Evolutionary conservation across 1,140 invertebrate species (phyloP).

Genomic region (Platyscapa corneri): DNA sequence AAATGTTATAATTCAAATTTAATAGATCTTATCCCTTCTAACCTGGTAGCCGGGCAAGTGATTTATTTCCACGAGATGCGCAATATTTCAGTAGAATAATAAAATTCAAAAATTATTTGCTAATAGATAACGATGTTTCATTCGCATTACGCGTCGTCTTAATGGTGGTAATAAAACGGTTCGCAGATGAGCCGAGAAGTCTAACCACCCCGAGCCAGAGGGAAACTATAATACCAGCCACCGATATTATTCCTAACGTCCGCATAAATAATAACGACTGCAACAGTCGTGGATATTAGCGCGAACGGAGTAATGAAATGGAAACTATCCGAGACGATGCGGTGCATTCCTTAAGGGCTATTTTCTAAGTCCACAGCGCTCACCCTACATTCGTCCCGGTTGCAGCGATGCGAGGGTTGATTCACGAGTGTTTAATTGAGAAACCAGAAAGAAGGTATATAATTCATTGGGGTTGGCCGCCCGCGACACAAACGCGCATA

Average conservation of each 20-base stretch:
- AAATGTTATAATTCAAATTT: not conserved
- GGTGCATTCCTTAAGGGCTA: not conserved
- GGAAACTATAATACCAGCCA: not conserved
- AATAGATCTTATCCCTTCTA: not conserved
- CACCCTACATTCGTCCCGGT: not conserved
- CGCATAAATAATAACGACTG: not conserved
- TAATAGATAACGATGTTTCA: not conserved
- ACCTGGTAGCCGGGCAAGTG: not conserved
- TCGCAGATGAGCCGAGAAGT: not conserved
- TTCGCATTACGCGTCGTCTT: not conserved
- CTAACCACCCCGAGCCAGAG: not conserved
- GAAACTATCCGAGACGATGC: not conserved
- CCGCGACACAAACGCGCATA: too few relatives aligned
- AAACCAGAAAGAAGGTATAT: not conserved
- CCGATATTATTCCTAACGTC: not conserved
- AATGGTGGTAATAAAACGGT: not conserved
- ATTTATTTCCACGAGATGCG: too few relatives aligned
- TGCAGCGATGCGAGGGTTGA: too few relatives aligned
- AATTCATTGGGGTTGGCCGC: not conserved
- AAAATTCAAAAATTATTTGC: not conserved
- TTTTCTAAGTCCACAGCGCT: not conserved
- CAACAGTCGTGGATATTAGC: not conserved
- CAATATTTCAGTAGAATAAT: too few relatives aligned
- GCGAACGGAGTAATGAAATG: not conserved
- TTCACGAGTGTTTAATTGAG: not conserved